Base-by-base conservation (phyloP, 2,888 invertebrate genomes). In the Noctua janthina region DNA sequence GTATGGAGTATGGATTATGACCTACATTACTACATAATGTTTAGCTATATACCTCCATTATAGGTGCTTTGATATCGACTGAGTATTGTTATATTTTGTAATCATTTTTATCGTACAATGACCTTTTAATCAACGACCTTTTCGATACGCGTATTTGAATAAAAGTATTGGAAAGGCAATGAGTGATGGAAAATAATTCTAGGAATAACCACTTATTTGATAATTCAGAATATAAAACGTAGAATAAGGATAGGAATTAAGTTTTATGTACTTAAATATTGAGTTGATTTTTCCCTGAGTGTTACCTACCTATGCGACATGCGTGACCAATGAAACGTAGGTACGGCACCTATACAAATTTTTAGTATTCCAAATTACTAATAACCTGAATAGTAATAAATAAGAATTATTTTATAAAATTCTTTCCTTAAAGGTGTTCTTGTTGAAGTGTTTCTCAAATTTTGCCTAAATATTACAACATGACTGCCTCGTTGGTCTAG, bases 81-180 rank as follows among this genome's bases (percentile, higher is more conserved):
- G 64, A 49, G 78, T 84, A 88, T 88, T 87, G 79, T 83, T 84
- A 64, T 64, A 70, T 69, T 74, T 83, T 79, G 77, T 74, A 82
- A 83, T 88, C 75, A 79, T 83, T 81, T 81, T 87, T 85, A 89
- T 89, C 89, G 87, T 79, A 20, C 87, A 82, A 20, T 87, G 85
- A 82, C 85, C 83, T 82, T 77, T 81, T 51, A 66, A 76, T 74
- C 78, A 68, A 74, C 46, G 66, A 72, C 80, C 83, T 73, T 81
- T 73, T 79, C 56, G 67, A 75, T 80, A 75, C 56, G 59, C 46
- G 35, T 79, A 74, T 79, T 76, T 70, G 51, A 81, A 84, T 80
- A 72, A 74, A 68, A 72, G 29, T 67, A 84, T 84, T 74, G 80
- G 54, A 74, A 78, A 71, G 51, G 29, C 17, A 54, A 10, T 35